Percentiles rank a stretch among this genome's conserved stretches.
Conservation (phyloP, 2,888 invertebrate genomes). For the Lottia gigantea region DNA sequence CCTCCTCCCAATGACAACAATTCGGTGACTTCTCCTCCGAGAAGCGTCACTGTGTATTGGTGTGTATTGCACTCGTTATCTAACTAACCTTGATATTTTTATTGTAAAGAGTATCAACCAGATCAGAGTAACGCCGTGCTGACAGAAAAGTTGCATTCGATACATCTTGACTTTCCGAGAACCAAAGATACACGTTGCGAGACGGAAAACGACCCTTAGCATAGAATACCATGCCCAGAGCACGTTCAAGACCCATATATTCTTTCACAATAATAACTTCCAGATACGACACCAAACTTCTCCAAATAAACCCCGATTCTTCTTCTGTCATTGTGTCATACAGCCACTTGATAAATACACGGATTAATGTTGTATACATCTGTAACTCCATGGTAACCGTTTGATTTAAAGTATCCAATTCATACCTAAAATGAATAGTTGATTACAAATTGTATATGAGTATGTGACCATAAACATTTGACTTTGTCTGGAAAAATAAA, state of each 20-base stretch:
- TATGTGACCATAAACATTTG: too few species aligned
- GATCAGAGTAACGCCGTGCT: constrained; percentile 45
- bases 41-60: too few species aligned
- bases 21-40: too few species aligned
- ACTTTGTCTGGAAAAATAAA: too few species aligned
- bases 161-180: constrained; percentile 51
- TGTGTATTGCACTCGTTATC: too few species aligned
- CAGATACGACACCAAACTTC: constrained; percentile 53
- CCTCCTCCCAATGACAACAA: too few species aligned
- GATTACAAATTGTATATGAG: too few species aligned
- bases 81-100: constrained; percentile 19
- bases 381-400: constrained; percentile 48
- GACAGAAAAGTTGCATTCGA: constrained; percentile 51
- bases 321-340: constrained; percentile 66
- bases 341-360: constrained; percentile 52
- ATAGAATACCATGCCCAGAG: constrained; percentile 50
- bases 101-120: constrained; percentile 47
- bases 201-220: constrained; percentile 47
- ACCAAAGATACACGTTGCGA: constrained; percentile 48
- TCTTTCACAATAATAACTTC: constrained; percentile 53
- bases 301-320: constrained; percentile 47
- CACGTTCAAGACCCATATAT: constrained; percentile 51
- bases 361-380: constrained; percentile 50
- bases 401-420: constrained; percentile 46
- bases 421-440: constrained; percentile 32